phyloP scores from a whole-genome alignment of 2,797 vertebrate genomes.

The Pseudomugil gertrudae region DNA sequence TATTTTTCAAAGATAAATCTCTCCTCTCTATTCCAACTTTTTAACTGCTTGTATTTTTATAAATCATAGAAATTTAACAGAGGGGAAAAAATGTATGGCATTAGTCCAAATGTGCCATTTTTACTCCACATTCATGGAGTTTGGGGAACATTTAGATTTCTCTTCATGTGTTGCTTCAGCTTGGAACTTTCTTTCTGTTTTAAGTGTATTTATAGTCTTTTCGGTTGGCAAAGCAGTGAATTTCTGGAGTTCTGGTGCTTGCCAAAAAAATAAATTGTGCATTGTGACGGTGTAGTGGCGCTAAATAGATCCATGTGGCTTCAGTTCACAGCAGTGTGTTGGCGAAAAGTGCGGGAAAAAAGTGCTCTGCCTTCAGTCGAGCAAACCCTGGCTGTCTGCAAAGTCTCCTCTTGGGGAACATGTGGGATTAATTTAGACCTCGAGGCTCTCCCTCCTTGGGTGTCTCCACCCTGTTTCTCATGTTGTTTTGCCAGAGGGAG shows the following conservation, averaged over 20 bases:
- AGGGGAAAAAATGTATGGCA: slow-evolving; percentile 9
- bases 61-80: slow-evolving; percentile 19
- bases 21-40: slow-evolving; percentile 20
- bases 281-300: slow-evolving; percentile 58
- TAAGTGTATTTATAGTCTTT: slow-evolving; percentile 51
- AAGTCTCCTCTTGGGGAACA: slow-evolving; percentile 74
- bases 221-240: slow-evolving; percentile 41
- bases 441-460: slow-evolving; percentile 71
- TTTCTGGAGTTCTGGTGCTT: slow-evolving; percentile 45
- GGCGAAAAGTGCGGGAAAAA: slow-evolving; percentile 75
- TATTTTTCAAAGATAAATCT: slow-evolving; percentile 38
- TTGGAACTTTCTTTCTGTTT: slow-evolving; percentile 25
- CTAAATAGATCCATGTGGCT: slow-evolving; percentile 76
- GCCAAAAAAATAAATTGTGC: slow-evolving; percentile 63
- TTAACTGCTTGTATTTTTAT: slow-evolving; percentile 20
- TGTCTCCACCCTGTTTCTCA: slow-evolving; percentile 75
- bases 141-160: slow-evolving; percentile 20
- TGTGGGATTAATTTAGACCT: slow-evolving; percentile 82
- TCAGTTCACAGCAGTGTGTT: slow-evolving; percentile 60
- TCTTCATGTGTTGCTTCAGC: slow-evolving; percentile 19
- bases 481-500: slow-evolving; percentile 70
- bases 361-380: slow-evolving; percentile 50
- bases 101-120: slow-evolving; percentile 26
- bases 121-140: slow-evolving; percentile 23
- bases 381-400: slow-evolving; percentile 51